These are phyloP conservation scores for Menidia beryllina DNA, from an alignment of 2,113 vertebrate genomes.

Conservation along the genomic window DNA sequence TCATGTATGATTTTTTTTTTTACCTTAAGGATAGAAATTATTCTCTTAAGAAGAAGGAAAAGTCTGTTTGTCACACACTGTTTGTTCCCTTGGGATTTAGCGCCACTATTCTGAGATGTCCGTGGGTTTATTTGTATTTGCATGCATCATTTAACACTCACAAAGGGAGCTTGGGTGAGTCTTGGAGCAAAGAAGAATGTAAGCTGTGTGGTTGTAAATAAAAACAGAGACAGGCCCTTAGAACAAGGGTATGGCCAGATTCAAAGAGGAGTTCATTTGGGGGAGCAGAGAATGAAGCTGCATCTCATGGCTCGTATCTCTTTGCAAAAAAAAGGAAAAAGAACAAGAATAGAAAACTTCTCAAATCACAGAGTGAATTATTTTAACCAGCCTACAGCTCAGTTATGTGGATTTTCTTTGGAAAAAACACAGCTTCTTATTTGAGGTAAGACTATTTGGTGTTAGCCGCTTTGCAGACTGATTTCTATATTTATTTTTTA, in stretches of 20 bases:
- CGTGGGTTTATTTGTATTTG: constrained; percentile 65
- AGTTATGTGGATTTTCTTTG: background rate
- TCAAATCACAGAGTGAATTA: background rate
- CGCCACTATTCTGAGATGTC: constrained; percentile 51
- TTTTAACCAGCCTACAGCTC: background rate
- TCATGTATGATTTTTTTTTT: constrained; percentile 71
- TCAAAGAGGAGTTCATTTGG: constrained; percentile 29
- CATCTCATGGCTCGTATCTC: constrained; percentile 3
- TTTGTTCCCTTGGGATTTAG: constrained; percentile 43
- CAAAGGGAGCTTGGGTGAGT: constrained; percentile 50
- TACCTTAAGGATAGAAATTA: constrained; percentile 48
- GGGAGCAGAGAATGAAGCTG: background rate
- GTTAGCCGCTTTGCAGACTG: too few relatives aligned
- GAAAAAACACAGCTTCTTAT: background rate
- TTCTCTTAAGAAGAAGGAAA: constrained; percentile 38
- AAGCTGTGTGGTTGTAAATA: background rate
- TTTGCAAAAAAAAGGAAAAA: background rate
- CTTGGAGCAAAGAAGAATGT: constrained; percentile 37
- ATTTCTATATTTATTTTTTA: too few relatives aligned
- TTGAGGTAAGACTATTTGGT: too few relatives aligned
- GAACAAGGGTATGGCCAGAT: constrained; percentile 11
- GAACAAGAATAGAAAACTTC: background rate
- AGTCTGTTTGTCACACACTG: constrained; percentile 22
- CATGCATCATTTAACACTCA: constrained; percentile 67
- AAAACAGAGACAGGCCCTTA: constrained; percentile 11